Percentiles rank a stretch among this genome's conserved stretches.
These are phyloP conservation scores for Aphyosemion australe DNA, from an alignment of 2,113 vertebrate species.

Conservation along the genomic window DNA sequence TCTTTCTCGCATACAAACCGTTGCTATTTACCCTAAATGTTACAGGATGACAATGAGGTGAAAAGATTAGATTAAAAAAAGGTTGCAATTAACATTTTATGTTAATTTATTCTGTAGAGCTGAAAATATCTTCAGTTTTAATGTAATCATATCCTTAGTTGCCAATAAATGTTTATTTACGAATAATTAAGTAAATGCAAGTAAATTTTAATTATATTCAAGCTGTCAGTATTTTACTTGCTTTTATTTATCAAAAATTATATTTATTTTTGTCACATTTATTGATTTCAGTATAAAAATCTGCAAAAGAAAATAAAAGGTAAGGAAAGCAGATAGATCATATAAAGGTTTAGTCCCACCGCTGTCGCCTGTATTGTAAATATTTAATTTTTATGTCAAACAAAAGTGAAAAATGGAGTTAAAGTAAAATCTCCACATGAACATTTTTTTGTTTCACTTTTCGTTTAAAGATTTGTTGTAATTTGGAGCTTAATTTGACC, in stretches of 20 bases:
- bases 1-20: slow-evolving; percentile 37
- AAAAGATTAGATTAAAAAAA: slow-evolving; percentile 26
- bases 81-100: slow-evolving; percentile 27
- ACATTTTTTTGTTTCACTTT: too few relatives aligned
- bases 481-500: background rate
- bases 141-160: background rate
- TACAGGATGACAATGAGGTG: slow-evolving; percentile 42
- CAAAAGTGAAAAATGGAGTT: slow-evolving; percentile 26
- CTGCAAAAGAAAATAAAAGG: background rate
- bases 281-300: slow-evolving; percentile 5
- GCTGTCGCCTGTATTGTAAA: slow-evolving; percentile 44
- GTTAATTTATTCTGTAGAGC: background rate
- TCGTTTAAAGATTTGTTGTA: background rate
- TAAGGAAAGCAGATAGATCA: slow-evolving; percentile 23
- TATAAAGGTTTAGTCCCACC: slow-evolving; percentile 37
- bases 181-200: too few relatives aligned
- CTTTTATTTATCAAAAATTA: background rate
- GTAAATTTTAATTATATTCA: background rate
- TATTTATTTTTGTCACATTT: background rate
- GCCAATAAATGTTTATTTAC: background rate
- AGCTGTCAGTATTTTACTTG: background rate
- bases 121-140: background rate
- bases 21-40: slow-evolving; percentile 23
- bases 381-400: slow-evolving; percentile 58
- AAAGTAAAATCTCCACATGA: slow-evolving; percentile 9